Percentiles rank a stretch among this genome's conserved stretches.
These are phyloP conservation scores for Cyclopterus lumpus DNA, from an alignment of 2,797 vertebrate species.

Conservation along the genomic window DNA sequence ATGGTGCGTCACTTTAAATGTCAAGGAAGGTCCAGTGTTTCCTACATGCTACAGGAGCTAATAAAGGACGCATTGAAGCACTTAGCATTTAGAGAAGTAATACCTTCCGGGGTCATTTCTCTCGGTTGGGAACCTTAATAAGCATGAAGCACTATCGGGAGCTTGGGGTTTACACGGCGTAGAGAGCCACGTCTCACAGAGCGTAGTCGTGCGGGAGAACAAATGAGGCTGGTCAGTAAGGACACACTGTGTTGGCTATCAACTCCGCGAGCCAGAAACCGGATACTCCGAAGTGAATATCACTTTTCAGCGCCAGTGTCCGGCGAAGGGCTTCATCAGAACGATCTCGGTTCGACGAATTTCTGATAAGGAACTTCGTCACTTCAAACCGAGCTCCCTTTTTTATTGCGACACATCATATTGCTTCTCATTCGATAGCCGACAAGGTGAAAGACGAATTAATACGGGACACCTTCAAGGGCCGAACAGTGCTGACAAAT, in stretches of 20 bases:
- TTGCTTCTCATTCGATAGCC: conserved; percentile 26
- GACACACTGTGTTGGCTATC: conserved; percentile 29
- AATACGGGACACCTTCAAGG: conserved; percentile 4
- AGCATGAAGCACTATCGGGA: too few relatives aligned
- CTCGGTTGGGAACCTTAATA: too few relatives aligned
- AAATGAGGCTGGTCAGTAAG: conserved; percentile 24
- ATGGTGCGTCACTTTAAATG: too few relatives aligned
- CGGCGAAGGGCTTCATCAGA: background rate
- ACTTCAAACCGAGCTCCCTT: background rate
- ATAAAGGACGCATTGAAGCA: too few relatives aligned
- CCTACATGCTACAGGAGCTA: too few relatives aligned
- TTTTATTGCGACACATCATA: background rate
- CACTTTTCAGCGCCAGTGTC: conserved; percentile 17
- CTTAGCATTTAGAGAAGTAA: too few relatives aligned
- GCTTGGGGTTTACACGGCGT: too few relatives aligned
- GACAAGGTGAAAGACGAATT: conserved; percentile 24
- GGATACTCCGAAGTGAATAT: conserved; percentile 36
- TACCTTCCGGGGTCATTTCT: too few relatives aligned
- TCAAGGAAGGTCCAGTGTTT: too few relatives aligned
- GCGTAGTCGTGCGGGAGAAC: conserved; percentile 19
- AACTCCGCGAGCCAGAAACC: conserved; percentile 34
- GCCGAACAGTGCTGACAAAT: conserved; percentile 10
- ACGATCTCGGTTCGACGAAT: background rate
- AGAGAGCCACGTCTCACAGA: conserved; percentile 36
- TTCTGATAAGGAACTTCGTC: background rate